Base-by-base conservation (phyloP, 2,113 vertebrate genomes). In the Jacana jacana region DNA sequence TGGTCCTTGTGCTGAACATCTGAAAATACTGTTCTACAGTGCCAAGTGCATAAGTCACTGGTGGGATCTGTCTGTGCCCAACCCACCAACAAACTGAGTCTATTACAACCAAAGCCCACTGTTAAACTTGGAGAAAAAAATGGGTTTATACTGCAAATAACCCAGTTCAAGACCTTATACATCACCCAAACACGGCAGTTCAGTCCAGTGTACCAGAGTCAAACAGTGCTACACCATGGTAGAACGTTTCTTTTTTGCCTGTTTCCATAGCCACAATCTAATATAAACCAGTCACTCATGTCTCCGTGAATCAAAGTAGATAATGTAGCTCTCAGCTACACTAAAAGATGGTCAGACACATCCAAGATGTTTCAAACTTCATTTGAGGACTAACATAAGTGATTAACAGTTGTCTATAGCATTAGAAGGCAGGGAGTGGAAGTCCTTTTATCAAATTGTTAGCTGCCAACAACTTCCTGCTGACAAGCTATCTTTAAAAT, bases 331-430 rank as follows among this genome's bases (percentile, higher is more conserved):
- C 88, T 88, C 49, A 75, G 86, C 83, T 95, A 30, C 8, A 11
- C 77, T 40, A 71, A 73, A 86, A 31, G 93, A 95, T 75, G 73
- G 72, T 51, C 77, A 86, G 88, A 97, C 92, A 81, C 65, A 89
- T 93, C 94, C 94, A 95, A 95, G 94, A 97, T 71, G 77, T 89
- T 95, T 96, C 94, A 95, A 95, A 95, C 95, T 92, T 84, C 91
- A 76, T 87, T 89, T 96, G 95, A 94, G 95, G 78, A 97, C 95
- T 95, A 95, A 86, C 91, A 87, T 89, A 95, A 97, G 96, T 79
- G 93, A 96, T 94, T 92, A 96, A 91, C 86, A 95, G 95, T 93
- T 96, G 96, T 92, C 93, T 94, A 80, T 72, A 97, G 93, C 83
- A 84, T 93, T 95, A 71, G 80, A 68, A 95, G 86, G 94, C 86